Conservation (phyloP, 2,797 vertebrate genomes). For the Lepidocolaptes lacrymiger region DNA sequence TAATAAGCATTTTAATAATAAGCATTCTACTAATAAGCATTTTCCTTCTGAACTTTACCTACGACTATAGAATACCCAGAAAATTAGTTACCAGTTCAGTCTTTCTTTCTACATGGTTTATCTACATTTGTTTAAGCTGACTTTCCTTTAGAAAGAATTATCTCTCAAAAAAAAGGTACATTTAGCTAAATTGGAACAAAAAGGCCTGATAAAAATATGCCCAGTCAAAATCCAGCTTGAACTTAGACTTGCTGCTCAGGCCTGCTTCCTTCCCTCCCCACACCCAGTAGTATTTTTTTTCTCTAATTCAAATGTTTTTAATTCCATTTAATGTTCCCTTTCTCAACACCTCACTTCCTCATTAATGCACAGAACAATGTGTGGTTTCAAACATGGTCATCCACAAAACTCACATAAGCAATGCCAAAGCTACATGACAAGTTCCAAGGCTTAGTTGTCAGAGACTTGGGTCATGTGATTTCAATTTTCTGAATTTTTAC, state of each 20-base stretch:
- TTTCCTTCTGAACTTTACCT: background rate
- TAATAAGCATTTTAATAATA: background rate
- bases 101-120: background rate
- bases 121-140: background rate
- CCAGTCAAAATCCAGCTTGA: slow-evolving; percentile 2
- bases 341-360: slow-evolving; percentile 27
- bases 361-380: background rate
- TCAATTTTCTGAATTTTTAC: background rate
- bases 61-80: background rate
- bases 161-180: background rate
- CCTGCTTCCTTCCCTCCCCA: background rate
- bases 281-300: background rate
- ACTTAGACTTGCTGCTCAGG: background rate
- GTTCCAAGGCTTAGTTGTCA: background rate
- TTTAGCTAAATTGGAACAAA: background rate
- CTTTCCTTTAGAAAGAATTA: background rate
- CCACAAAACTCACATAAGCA: background rate
- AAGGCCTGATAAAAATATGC: background rate
- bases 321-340: slow-evolving; percentile 17
- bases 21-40: background rate
- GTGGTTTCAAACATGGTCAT: background rate
- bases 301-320: background rate
- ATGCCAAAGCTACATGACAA: background rate
- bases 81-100: background rate
- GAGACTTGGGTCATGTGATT: background rate